Evolutionary conservation across 2,113 vertebrate genomes (phyloP), one percentile per base, ranked within the genome.

Genomic region (Pampusana beccarii): DNA sequence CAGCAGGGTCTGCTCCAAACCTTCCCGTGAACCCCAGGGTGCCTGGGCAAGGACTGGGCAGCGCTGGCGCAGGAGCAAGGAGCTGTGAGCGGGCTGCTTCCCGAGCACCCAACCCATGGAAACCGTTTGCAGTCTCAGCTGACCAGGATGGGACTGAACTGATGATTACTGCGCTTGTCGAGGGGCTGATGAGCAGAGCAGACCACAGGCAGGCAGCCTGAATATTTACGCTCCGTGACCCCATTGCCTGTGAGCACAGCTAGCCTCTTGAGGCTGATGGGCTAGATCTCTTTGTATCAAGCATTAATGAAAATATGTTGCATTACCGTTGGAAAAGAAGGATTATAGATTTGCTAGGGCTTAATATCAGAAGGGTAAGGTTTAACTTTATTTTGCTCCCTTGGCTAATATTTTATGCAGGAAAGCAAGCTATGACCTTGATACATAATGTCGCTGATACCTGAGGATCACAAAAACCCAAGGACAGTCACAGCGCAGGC

Each of bases 381-480:
- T 91, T 93, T 84, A 86, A 40, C 28, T 42, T 72, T 75, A 54
- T 77, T 93, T 91, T 96, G 29, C 13, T 91, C 90, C 60, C 60
- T 78, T 57, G 16, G 29, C 64, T 83, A 73, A 15, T 70, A 75
- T 50, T 71, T 60, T 79, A 79, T 57, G 20, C 77, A 69, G 65
- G 51, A 84, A 84, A 91, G 80, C 34, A 84, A 81, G 40, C 53
- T 79, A 38, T 69, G 61, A 75, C 57, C 73, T 87, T 94, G 38
- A 81, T 69, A 87, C 14, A 13, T 53, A 58, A 57, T 6, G 46
- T 86, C 5, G 1, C 69, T 91, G 15, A 60, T 89, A 79, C 61
- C 80, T 50, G 83, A 65, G 40, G 89, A 67, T 81, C 80, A 81
- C 60, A 61, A 92, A 95, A 92, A 81, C 86, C 73, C 73, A 44